Evolutionary conservation across 2,888 invertebrate species (phyloP).

Genomic region (Lucinisca nassula): DNA sequence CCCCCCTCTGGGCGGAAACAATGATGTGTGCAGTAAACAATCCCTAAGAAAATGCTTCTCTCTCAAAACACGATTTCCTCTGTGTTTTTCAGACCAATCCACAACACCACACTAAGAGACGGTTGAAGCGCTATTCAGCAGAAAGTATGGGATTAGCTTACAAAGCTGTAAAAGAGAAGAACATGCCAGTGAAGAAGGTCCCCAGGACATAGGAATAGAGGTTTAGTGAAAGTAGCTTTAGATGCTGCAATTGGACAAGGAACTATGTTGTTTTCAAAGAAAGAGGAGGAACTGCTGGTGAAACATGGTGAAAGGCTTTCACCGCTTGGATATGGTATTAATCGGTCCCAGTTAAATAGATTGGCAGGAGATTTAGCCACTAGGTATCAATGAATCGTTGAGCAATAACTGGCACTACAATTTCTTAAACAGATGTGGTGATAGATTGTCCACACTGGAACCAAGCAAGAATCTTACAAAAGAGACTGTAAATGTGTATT

Average conservation of each 20-base stretch:
- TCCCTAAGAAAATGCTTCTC: no score
- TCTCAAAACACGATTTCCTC: no score
- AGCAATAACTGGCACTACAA: neutral
- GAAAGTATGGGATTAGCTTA: neutral
- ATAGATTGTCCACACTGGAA: neutral
- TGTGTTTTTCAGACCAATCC: neutral
- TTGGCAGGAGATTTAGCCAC: neutral
- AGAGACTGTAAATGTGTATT: neutral
- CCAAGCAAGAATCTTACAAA: neutral
- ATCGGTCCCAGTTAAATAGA: neutral
- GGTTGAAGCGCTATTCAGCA: neutral
- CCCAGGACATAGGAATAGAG: no score
- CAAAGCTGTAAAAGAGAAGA: neutral
- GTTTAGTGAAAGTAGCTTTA: neutral
- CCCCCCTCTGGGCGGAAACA: no score
- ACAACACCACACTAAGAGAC: neutral
- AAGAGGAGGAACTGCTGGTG: constrained; percentile 28
- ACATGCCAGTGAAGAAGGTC: neutral
- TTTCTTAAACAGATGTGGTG: neutral
- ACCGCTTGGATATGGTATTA: neutral
- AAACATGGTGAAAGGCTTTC: constrained; percentile 21
- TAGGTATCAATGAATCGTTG: neutral
- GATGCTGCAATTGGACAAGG: neutral
- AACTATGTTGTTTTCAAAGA: neutral
- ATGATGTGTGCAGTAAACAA: no score